Evolutionary conservation across 2,888 invertebrate genomes (phyloP), one percentile per base, ranked within the genome.

Genomic region (Brachyptera risi): DNA sequence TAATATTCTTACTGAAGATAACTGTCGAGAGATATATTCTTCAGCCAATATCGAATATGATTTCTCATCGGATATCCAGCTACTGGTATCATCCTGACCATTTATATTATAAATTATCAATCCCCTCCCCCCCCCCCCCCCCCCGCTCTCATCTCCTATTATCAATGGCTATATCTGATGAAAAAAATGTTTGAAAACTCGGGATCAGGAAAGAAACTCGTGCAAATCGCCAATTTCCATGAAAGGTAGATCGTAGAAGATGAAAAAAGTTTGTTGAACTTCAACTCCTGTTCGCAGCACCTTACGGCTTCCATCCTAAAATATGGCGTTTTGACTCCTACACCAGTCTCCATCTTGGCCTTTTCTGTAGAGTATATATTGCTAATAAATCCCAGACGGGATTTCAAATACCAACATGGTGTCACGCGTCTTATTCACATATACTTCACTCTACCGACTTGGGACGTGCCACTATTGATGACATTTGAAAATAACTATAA

Each of bases 161-260:
- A 38, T 38, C 40, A 38, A 38, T 38, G 40, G 13, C 40, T 38
- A 38, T n/a, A n/a, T n/a, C n/a, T n/a, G 40, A n/a, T 3, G 15
- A 38, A 15, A 38, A 38, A n/a, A n/a, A n/a, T n/a, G n/a, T n/a
- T n/a, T n/a, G n/a, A n/a, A n/a, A n/a, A n/a, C n/a, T n/a, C n/a
- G n/a, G n/a, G n/a, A n/a, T n/a, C n/a, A n/a, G n/a, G n/a, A n/a
- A n/a, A n/a, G n/a, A n/a, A n/a, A n/a, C n/a, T n/a, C n/a, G n/a
- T n/a, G n/a, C 44, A 19, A 37, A 19, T 54, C 54, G 37, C 17
- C 37, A 19, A 54, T 37, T 54, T 54, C 37, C 54, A 54, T 54
- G 54, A 35, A 54, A 54, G 37, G 19, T 19, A 21, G 35, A 35
- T 35, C 54, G 54, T n/a, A 21, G 42, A 42, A 47, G 47, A 47